Conservation (phyloP, 2,113 vertebrate species). For the Gallinago jamesoni region DNA sequence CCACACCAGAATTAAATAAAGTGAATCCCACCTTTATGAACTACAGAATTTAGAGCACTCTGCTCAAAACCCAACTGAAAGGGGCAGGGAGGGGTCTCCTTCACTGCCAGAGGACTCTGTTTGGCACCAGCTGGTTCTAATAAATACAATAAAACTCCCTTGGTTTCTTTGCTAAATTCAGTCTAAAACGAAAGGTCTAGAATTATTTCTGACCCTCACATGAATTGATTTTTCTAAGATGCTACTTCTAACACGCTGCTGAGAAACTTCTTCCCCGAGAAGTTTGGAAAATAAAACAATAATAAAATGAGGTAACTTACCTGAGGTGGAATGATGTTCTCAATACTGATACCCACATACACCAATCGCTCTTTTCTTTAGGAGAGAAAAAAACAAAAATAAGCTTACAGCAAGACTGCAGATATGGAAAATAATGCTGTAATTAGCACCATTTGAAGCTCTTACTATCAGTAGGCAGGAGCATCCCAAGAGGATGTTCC, state of each 20-base stretch:
- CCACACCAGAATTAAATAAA: background rate
- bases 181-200: background rate
- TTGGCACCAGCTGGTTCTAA: background rate
- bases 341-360: slow-evolving; percentile 97
- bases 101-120: background rate
- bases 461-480: background rate
- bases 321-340: slow-evolving; percentile 96
- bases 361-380: slow-evolving; percentile 94
- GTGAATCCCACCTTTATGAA: background rate
- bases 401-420: background rate
- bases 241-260: background rate
- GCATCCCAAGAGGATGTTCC: background rate
- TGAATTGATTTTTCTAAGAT: background rate
- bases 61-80: background rate
- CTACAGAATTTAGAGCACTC: background rate
- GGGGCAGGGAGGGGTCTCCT: background rate
- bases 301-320: slow-evolving; percentile 74
- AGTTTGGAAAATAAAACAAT: background rate
- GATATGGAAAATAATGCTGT: background rate
- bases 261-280: background rate
- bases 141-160: background rate
- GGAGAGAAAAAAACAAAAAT: slow-evolving; percentile 22
- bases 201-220: background rate
- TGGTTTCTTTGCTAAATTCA: background rate
- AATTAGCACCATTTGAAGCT: background rate